Conservation (phyloP, 2,888 invertebrate species). For the Sympetrum striolatum region DNA sequence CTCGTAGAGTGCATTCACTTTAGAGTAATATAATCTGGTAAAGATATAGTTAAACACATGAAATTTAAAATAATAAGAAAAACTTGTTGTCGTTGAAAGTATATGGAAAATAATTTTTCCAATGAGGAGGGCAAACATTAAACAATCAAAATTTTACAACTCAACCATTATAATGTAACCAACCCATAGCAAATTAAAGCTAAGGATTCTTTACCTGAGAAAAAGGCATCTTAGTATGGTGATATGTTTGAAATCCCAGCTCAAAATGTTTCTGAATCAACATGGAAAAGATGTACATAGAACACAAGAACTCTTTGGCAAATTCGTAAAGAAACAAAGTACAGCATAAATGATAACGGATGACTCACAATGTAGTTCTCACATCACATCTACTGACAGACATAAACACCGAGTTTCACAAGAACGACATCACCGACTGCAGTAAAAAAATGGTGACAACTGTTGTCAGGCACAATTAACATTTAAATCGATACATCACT, state of each 20-base stretch:
- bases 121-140: background rate
- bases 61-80: background rate
- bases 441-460: constrained; percentile 10
- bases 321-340: background rate
- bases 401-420: background rate
- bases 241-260: constrained; percentile 26
- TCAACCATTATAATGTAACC: background rate
- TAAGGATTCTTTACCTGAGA: constrained; percentile 27
- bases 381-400: background rate
- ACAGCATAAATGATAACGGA: background rate
- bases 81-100: background rate
- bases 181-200: constrained; percentile 27
- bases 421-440: constrained; percentile 20
- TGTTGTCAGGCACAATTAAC: constrained; percentile 33
- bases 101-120: background rate
- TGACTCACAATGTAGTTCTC: background rate
- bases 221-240: constrained; percentile 16
- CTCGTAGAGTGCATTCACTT: background rate
- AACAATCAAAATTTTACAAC: background rate
- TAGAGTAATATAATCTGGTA: background rate
- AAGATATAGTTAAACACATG: background rate
- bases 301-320: constrained; percentile 35
- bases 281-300: background rate
- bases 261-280: background rate
- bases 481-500: constrained; percentile 14